Base-by-base conservation (phyloP, 2,113 vertebrate species). In the Salvator merianae region DNA sequence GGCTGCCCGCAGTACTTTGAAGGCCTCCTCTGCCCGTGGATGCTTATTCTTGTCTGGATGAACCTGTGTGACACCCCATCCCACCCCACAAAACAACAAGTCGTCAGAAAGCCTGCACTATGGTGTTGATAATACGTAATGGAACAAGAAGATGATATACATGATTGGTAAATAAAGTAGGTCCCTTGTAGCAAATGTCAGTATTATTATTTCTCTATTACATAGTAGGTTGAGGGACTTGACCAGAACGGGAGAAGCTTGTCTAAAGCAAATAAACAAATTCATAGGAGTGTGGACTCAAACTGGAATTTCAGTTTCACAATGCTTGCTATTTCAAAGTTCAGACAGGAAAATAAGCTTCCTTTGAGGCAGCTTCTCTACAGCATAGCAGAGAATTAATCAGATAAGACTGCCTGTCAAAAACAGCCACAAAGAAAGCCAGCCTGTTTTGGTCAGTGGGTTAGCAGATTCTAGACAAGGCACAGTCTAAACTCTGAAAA, bases 31-130 rank as follows among this genome's bases (percentile, higher is more conserved):
- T 6, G 98, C 98, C 38, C 95, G 94, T 1, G 98, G 98, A 91
- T 99, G 98, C 91, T 97, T 96, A 91, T 98, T 99, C 94, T 99
- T 99, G 89, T 99, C 98, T 36, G 98, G 98, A 93, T 99, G 98
- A 80, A 99, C 98, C 98, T 99, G 91, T 83, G 84, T 91, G 79
- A 71, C 40, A 84, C 24, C 63, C 59, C 63, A 75, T 26, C 68
- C 66, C 47, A 70, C 38, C 53, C 68, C 77, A 65, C 7, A 70
- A 79, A 63, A 24, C 77, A 71, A 78, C n/a, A 79, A 69, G 74
- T 66, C 50, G 38, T 85, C 28, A 85, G 68, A 76, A 34, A 71
- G 63, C 8, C 36, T 34, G 14, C 43, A 53, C 26, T 34, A 12
- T 68, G 82, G 38, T 30, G 63, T 83, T 68, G 63, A 55, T 72